A percentile compares a stretch with the other conserved stretches of the same genome.
Evolutionary conservation across 1,140 invertebrate species (phyloP).

Genomic region (Carcinoscorpius rotundicauda): DNA sequence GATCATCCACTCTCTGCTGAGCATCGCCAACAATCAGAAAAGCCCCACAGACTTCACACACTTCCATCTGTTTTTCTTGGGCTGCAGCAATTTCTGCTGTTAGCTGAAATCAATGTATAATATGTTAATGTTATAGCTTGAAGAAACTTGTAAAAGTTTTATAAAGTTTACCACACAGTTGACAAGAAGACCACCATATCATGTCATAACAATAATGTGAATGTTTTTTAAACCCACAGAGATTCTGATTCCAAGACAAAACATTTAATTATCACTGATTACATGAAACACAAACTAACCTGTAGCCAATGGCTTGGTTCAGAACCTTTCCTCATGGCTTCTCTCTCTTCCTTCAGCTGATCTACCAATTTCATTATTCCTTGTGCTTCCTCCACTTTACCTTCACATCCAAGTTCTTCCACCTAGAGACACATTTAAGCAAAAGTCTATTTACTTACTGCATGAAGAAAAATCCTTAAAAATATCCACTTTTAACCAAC

Average conservation of each 20-base stretch:
- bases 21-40: slow-evolving; percentile 96
- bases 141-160: too few relatives aligned
- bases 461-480: neutral
- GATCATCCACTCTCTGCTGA: slow-evolving; percentile 93
- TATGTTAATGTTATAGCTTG: too few relatives aligned
- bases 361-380: slow-evolving; percentile 92
- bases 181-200: too few relatives aligned
- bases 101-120: slow-evolving; percentile 25
- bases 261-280: slow-evolving; percentile 9
- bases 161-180: too few relatives aligned
- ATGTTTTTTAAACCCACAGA: too few relatives aligned
- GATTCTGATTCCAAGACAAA: too few relatives aligned
- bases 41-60: slow-evolving; percentile 91
- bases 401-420: slow-evolving; percentile 83
- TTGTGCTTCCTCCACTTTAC: slow-evolving; percentile 93
- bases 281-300: slow-evolving; percentile 28
- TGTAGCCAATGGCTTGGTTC: slow-evolving; percentile 52
- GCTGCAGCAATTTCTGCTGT: slow-evolving; percentile 65
- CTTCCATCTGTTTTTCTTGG: slow-evolving; percentile 94
- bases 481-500: neutral
- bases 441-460: slow-evolving; percentile 13
- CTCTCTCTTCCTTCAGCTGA: slow-evolving; percentile 84
- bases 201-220: too few relatives aligned
- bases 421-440: slow-evolving; percentile 25
- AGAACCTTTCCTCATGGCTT: slow-evolving; percentile 48